These are phyloP conservation scores for Zoroaster sp. DNA, from an alignment of 53 echinoderm and acorn worm species.

Conservation along the genomic window DNA sequence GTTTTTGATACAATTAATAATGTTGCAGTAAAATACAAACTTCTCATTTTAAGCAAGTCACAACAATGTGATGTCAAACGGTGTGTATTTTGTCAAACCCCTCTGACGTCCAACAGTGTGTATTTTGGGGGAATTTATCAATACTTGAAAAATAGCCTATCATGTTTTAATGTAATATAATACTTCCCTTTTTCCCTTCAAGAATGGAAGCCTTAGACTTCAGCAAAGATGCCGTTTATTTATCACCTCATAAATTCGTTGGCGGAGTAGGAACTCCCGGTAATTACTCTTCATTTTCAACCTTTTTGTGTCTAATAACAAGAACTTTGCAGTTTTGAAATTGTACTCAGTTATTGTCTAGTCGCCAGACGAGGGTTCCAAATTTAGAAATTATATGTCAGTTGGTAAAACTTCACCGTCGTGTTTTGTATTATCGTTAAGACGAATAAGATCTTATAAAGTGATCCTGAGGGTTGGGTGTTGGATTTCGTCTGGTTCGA, in stretches of 20 bases:
- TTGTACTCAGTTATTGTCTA: constrained; percentile 12
- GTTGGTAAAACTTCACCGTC: not conserved
- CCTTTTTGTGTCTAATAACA: too few species aligned
- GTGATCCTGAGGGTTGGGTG: not conserved
- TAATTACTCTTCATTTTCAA: not conserved
- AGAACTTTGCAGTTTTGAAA: too few species aligned
- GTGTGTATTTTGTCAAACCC: too few species aligned
- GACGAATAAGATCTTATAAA: not conserved
- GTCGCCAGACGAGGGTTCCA: not conserved
- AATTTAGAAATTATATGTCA: constrained; percentile 12
- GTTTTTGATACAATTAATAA: too few species aligned
- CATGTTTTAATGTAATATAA: too few species aligned
- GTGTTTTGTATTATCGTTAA: not conserved
- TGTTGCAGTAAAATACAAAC: too few species aligned
- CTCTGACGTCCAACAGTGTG: too few species aligned
- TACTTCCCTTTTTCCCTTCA: not conserved
- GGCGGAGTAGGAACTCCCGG: constrained; percentile 97
- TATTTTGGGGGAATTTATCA: too few species aligned
- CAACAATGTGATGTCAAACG: too few species aligned
- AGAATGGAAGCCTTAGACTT: constrained; percentile 29
- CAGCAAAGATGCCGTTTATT: constrained; percentile 87
- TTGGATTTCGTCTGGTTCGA: not conserved
- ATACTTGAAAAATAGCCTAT: too few species aligned
- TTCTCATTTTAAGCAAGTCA: too few species aligned
- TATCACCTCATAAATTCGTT: constrained; percentile 96